A percentile compares a stretch with the other conserved stretches of the same genome.
These are phyloP conservation scores for Leucophenga varia DNA, from an alignment of 1,140 invertebrate species.

Conservation along the genomic window DNA sequence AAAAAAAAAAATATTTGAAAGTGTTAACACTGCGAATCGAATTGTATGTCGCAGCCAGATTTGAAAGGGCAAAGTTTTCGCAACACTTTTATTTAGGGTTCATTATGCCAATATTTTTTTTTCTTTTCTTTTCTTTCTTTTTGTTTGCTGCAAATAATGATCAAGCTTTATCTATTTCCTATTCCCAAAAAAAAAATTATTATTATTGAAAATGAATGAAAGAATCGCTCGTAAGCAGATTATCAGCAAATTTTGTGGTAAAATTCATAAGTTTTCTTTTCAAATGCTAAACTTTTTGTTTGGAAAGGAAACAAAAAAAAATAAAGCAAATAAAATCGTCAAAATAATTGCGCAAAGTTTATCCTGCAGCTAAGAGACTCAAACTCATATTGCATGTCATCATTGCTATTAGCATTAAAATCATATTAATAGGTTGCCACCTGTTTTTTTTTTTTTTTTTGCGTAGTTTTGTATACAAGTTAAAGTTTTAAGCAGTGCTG, in stretches of 20 bases:
- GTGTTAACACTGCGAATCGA: too few relatives aligned
- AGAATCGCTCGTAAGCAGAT: conserved; percentile 25
- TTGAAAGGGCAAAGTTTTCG: conserved; percentile 27
- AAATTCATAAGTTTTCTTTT: conserved; percentile 3
- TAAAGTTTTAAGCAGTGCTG: too few relatives aligned
- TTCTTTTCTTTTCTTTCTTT: conserved; percentile 25
- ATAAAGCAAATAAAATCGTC: too few relatives aligned
- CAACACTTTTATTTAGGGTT: conserved; percentile 42
- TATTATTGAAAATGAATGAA: conserved; percentile 17
- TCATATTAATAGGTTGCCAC: conserved; percentile 23
- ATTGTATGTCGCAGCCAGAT: too few relatives aligned
- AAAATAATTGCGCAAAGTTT: too few relatives aligned
- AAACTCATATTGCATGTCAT: conserved; percentile 32
- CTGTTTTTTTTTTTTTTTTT: too few relatives aligned
- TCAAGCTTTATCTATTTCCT: conserved; percentile 15
- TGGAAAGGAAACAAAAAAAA: too few relatives aligned
- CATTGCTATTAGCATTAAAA: conserved; percentile 32
- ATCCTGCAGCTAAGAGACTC: too few relatives aligned
- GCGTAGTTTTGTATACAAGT: too few relatives aligned
- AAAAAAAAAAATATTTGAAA: too few relatives aligned
- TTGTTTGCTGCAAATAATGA: conserved; percentile 16
- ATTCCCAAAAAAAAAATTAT: too few relatives aligned
- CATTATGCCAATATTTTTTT: conserved; percentile 30
- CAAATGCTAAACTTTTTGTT: too few relatives aligned
- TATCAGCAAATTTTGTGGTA: conserved; percentile 24